Conservation (phyloP, 1,140 invertebrate genomes). For the Caerostris darwini region DNA sequence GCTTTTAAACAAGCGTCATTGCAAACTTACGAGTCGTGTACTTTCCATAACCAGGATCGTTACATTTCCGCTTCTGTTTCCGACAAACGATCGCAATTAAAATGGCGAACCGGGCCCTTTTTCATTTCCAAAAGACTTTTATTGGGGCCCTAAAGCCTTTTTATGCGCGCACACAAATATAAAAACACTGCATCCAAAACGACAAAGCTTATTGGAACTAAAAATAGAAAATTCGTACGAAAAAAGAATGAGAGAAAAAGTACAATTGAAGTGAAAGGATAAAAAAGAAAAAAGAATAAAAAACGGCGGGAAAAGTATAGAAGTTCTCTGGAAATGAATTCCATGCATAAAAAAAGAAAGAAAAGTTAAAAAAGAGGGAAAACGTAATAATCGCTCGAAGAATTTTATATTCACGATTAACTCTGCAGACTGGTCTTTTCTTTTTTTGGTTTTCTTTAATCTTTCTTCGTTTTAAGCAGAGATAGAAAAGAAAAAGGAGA, state of each 20-base stretch:
- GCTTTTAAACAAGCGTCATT: not conserved
- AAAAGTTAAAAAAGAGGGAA: not conserved
- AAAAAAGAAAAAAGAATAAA: no score
- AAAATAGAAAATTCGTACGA: not conserved
- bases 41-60: not conserved
- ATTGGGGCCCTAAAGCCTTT: not conserved
- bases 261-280: not conserved
- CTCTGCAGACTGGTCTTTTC: not conserved
- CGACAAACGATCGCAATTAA: not conserved
- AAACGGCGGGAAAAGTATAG: not conserved
- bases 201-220: slow-evolving; percentile 28
- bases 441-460: not conserved
- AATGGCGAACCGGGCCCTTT: not conserved
- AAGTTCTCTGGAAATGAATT: slow-evolving; percentile 56
- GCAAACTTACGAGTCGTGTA: not conserved
- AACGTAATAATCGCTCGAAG: slow-evolving; percentile 46
- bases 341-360: slow-evolving; percentile 1
- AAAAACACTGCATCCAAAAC: not conserved
- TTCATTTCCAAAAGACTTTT: not conserved
- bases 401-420: slow-evolving; percentile 63
- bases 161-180: not conserved
- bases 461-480: not conserved
- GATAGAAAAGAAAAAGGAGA: not conserved
- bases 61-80: not conserved
- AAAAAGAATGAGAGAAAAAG: not conserved